Evolutionary conservation across 2,113 vertebrate genomes (phyloP).

Genomic region (Myrmecobius fasciatus): DNA sequence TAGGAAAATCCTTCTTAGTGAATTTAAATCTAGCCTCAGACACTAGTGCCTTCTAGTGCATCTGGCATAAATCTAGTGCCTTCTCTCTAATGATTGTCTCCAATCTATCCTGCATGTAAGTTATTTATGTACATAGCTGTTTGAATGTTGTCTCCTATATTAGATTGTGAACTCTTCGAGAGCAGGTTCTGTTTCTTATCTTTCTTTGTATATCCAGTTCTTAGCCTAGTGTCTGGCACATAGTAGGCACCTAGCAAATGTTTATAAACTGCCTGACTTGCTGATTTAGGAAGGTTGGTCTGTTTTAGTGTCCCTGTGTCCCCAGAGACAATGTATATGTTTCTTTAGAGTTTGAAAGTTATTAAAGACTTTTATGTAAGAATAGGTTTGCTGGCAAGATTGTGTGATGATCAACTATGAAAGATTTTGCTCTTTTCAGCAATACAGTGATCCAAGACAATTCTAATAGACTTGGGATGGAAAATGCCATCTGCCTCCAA

Average conservation of each 20-base stretch:
- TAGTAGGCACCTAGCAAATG: background rate
- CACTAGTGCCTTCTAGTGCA: too few species aligned
- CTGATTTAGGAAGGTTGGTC: background rate
- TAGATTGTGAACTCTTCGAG: background rate
- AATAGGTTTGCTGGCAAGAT: background rate
- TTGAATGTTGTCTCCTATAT: background rate
- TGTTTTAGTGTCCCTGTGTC: background rate
- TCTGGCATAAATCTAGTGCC: too few species aligned
- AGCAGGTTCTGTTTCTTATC: background rate
- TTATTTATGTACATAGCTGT: background rate
- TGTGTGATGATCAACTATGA: too few species aligned
- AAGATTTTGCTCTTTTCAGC: too few species aligned
- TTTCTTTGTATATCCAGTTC: background rate
- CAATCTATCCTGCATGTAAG: background rate
- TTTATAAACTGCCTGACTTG: background rate
- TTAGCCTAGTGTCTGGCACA: background rate
- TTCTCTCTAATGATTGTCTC: background rate
- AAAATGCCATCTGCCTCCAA: too few species aligned
- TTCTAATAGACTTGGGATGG: too few species aligned
- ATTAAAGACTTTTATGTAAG: background rate
- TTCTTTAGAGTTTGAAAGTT: background rate
- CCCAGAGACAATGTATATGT: background rate
- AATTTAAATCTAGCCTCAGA: too few species aligned
- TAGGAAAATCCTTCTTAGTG: too few species aligned
- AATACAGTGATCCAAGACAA: too few species aligned